Evolutionary conservation across 2,113 vertebrate species (phyloP).

Genomic region (Zootoca vivipara): DNA sequence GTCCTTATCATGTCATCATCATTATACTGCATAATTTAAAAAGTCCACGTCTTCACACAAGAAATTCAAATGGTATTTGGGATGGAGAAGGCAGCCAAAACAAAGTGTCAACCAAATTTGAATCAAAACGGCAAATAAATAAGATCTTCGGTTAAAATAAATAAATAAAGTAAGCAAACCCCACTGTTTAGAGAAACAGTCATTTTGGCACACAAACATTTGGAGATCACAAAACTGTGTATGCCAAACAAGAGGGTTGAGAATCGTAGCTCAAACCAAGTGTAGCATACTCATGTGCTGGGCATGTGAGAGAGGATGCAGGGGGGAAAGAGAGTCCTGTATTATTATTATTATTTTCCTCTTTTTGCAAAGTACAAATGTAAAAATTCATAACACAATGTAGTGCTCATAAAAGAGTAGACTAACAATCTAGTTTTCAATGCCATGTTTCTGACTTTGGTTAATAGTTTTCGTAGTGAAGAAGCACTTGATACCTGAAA

Average conservation of each 20-base stretch:
- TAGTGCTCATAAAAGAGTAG: conserved; percentile 83
- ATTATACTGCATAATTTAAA: conserved; percentile 53
- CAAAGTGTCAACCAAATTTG: neutral
- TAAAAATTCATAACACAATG: conserved; percentile 89
- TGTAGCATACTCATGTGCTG: conserved; percentile 38
- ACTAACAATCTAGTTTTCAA: conserved; percentile 83
- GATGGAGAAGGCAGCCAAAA: conserved; percentile 31
- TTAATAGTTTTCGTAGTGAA: conserved; percentile 91
- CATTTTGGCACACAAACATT: conserved; percentile 73
- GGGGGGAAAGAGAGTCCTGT: conserved; percentile 56
- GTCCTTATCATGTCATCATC: conserved; percentile 40
- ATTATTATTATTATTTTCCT: conserved; percentile 46
- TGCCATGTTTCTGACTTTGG: conserved; percentile 95
- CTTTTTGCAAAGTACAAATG: conserved; percentile 87
- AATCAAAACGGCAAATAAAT: conserved; percentile 41
- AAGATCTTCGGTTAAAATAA: conserved; percentile 22
- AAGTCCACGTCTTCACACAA: conserved; percentile 32
- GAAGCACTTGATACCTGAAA: conserved; percentile 85
- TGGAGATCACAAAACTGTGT: conserved; percentile 45
- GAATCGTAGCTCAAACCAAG: conserved; percentile 32
- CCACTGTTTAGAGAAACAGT: conserved; percentile 55
- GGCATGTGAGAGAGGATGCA: conserved; percentile 47
- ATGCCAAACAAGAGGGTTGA: conserved; percentile 28
- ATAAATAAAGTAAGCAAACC: conserved; percentile 42
- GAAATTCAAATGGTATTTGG: conserved; percentile 26